Conservation (phyloP, 2,888 invertebrate genomes). For the Andrena bucephala region DNA sequence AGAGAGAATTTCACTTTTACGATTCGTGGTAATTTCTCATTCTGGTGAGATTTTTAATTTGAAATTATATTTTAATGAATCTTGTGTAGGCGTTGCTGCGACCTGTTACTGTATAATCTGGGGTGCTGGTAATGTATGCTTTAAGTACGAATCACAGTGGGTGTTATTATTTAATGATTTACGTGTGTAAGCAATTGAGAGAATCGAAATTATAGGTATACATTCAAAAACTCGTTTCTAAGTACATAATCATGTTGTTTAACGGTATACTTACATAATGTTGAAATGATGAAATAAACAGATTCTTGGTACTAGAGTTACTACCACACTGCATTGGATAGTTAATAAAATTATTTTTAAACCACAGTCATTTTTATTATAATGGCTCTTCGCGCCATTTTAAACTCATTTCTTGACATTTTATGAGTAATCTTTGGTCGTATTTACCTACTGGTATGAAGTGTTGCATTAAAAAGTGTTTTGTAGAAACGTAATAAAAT, state of each 20-base stretch:
- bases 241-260: no score
- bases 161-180: background rate
- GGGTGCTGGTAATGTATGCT: background rate
- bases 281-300: no score
- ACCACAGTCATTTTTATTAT: no score
- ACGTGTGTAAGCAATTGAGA: background rate
- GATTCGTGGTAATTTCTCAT: background rate
- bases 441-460: background rate
- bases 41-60: background rate
- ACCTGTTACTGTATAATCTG: background rate
- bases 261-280: no score
- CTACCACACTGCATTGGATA: no score
- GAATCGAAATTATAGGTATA: background rate
- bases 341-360: no score
- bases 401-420: background rate
- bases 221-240: no score
- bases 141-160: background rate
- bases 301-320: no score
- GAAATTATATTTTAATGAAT: background rate
- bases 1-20: background rate
- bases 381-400: no score
- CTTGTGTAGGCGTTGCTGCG: background rate
- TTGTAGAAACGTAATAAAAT: no score
- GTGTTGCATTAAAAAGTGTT: background rate
- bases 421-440: background rate